These are phyloP conservation scores for Ictalurus punctatus DNA, from an alignment of 2,113 vertebrate species.

Conservation along the genomic window DNA sequence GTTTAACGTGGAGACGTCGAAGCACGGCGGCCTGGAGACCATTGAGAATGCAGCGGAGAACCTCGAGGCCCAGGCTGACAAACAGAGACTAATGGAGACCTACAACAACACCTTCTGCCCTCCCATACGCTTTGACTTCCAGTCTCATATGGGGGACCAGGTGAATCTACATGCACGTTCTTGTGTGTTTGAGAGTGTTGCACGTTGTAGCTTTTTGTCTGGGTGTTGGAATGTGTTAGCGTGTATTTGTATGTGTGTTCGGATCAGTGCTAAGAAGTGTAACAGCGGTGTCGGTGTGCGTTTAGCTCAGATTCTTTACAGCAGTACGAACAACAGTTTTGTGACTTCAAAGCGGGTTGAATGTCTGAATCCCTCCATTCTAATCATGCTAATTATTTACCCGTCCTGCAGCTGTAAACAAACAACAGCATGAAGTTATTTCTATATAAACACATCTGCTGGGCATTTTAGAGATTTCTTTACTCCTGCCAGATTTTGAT, in stretches of 20 bases:
- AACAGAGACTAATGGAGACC: constrained; percentile 97
- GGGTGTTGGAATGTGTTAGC: background rate
- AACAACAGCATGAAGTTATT: constrained; percentile 14
- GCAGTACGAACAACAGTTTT: background rate
- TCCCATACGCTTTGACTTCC: constrained; percentile 95
- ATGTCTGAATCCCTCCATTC: background rate
- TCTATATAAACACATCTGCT: constrained; percentile 27
- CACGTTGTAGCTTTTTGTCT: background rate
- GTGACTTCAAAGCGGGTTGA: constrained; percentile 5
- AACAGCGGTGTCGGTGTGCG: background rate
- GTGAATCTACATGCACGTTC: constrained; percentile 62
- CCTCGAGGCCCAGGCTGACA: constrained; percentile 91
- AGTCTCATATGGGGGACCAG: constrained; percentile 98
- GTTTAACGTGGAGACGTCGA: constrained; percentile 91
- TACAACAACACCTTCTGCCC: constrained; percentile 98
- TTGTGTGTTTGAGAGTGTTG: constrained; percentile 60
- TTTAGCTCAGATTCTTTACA: background rate
- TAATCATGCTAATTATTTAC: constrained; percentile 22
- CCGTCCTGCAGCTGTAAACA: constrained; percentile 8
- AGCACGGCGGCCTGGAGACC: constrained; percentile 89
- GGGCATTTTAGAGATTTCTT: background rate
- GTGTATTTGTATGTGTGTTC: background rate
- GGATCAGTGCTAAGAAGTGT: too few relatives aligned
- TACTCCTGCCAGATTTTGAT: background rate
- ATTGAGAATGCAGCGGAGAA: constrained; percentile 92